phyloP scores from a whole-genome alignment of 92 coral and sea anemone genomes.

The Actinostola sp. region DNA sequence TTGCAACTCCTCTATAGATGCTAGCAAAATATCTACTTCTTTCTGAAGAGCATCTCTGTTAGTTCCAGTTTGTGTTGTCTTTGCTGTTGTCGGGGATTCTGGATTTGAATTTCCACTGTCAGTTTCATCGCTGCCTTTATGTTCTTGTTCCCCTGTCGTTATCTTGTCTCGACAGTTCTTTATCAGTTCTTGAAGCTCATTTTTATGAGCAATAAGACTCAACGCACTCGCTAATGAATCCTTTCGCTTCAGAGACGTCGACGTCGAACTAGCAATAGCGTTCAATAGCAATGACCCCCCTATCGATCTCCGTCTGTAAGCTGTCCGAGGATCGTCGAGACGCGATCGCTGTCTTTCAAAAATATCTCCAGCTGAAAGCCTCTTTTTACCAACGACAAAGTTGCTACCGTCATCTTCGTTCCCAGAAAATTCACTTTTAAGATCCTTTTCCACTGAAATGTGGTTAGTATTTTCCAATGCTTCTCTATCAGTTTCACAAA shows the following conservation, averaged over 20 bases:
- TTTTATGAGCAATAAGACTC: slow-evolving; percentile 29
- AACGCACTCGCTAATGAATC: slow-evolving; percentile 34
- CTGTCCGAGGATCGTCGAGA: slow-evolving; percentile 5
- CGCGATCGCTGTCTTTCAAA: slow-evolving; percentile 7
- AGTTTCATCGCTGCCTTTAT: neutral
- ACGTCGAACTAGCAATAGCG: slow-evolving; percentile 24
- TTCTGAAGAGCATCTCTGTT: neutral
- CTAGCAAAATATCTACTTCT: slow-evolving; percentile 35
- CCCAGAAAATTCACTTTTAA: neutral
- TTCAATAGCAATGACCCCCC: slow-evolving; percentile 41
- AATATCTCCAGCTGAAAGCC: slow-evolving; percentile 25
- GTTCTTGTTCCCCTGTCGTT: neutral
- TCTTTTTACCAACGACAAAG: neutral
- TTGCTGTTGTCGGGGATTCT: neutral
- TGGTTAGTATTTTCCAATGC: neutral
- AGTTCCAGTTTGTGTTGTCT: neutral
- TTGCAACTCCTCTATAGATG: slow-evolving; percentile 40
- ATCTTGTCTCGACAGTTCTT: slow-evolving; percentile 12
- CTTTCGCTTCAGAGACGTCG: slow-evolving; percentile 10
- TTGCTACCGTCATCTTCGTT: neutral
- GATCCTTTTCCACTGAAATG: neutral
- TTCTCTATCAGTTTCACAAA: neutral
- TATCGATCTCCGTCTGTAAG: slow-evolving; percentile 25
- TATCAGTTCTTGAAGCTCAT: slow-evolving; percentile 28
- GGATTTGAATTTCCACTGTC: neutral